Evolutionary conservation across 92 coral and sea anemone genomes (phyloP).

Genomic region (Parazoanthus darwini): DNA sequence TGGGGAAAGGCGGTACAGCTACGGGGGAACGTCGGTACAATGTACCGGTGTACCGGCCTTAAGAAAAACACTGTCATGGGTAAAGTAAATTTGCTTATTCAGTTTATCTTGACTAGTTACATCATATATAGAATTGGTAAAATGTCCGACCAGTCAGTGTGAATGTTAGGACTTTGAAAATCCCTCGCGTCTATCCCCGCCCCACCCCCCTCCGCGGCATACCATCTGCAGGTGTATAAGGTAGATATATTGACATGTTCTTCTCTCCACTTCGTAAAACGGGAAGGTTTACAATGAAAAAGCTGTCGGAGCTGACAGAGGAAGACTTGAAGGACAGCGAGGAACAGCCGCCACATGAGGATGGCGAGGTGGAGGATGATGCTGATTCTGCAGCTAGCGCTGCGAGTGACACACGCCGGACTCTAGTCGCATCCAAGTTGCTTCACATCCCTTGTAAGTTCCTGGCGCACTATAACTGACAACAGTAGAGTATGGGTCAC

Average conservation of each 20-base stretch:
- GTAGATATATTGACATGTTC: neutral
- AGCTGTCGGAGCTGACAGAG: constrained; percentile 70
- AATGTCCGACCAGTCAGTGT: no score
- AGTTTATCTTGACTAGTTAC: no score
- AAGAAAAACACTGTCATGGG: no score
- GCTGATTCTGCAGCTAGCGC: constrained; percentile 12
- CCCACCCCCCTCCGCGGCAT: no score
- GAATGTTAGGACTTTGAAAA: neutral
- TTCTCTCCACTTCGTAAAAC: neutral
- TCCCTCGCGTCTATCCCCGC: no score
- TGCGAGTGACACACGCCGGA: constrained; percentile 3
- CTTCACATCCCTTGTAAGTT: constrained; percentile 37
- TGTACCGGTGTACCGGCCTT: no score
- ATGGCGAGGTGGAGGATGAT: constrained; percentile 30
- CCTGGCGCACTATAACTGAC: neutral
- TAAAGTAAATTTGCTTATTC: no score
- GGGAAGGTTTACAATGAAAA: constrained; percentile 67
- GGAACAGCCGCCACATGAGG: constrained; percentile 20
- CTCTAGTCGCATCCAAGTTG: constrained; percentile 21
- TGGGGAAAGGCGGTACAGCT: no score
- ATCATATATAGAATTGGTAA: neutral
- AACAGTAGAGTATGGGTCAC: no score
- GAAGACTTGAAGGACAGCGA: constrained; percentile 54
- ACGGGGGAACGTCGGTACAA: no score
- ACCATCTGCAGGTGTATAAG: no score